These are phyloP conservation scores for Pterois miles DNA, from an alignment of 2,797 vertebrate genomes.

Conservation along the genomic window DNA sequence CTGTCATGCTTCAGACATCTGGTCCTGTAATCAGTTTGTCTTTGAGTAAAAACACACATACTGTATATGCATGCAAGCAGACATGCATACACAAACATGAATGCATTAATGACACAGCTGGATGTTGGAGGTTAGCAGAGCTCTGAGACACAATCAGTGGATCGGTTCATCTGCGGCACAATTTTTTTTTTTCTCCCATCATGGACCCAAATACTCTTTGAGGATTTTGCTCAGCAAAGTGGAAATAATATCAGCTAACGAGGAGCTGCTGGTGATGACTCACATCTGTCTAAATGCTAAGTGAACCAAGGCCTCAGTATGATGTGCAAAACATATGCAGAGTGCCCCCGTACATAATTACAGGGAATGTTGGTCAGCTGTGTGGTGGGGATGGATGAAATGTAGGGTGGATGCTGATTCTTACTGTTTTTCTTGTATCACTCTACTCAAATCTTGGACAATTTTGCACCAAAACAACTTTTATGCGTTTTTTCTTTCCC, in stretches of 20 bases:
- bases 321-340: slow-evolving; percentile 64
- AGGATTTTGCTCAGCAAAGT: slow-evolving; percentile 63
- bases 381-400: slow-evolving; percentile 5
- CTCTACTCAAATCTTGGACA: not conserved
- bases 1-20: slow-evolving; percentile 44
- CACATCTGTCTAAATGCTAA: slow-evolving; percentile 71
- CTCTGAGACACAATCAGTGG: slow-evolving; percentile 46
- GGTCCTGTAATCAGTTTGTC: slow-evolving; percentile 41
- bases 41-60: not conserved
- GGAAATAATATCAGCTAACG: slow-evolving; percentile 75
- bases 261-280: slow-evolving; percentile 73
- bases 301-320: slow-evolving; percentile 56
- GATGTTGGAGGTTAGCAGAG: slow-evolving; percentile 14
- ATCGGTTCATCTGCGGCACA: slow-evolving; percentile 18
- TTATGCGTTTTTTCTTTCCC: not conserved
- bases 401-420: not conserved
- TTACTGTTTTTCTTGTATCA: not conserved
- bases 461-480: not conserved
- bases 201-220: slow-evolving; percentile 34
- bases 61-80: not conserved
- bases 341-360: slow-evolving; percentile 48
- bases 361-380: slow-evolving; percentile 39
- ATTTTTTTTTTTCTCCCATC: slow-evolving; percentile 4
- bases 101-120: slow-evolving; percentile 33
- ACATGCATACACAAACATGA: not conserved